Conservation (phyloP, 2,113 vertebrate species). For the Paedocypris sp. region DNA sequence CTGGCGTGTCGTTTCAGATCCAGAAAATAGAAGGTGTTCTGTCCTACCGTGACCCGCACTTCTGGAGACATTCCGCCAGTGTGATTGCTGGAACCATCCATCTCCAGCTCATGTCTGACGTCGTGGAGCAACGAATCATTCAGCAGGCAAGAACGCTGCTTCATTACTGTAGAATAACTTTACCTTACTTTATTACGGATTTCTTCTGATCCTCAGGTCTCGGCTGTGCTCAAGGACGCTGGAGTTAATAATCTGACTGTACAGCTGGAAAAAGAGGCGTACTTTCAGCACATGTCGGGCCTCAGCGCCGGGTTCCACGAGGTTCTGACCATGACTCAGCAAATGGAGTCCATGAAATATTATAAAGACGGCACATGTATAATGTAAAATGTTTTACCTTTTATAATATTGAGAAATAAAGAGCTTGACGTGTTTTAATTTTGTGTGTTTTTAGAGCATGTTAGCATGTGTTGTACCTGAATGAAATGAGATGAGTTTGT, state of each 20-base stretch:
- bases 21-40: constrained; percentile 92
- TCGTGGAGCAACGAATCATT: constrained; percentile 86
- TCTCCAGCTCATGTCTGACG: constrained; percentile 85
- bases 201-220: constrained; percentile 79
- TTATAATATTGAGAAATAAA: constrained; percentile 25
- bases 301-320: constrained; percentile 92
- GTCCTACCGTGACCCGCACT: constrained; percentile 91
- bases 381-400: constrained; percentile 66
- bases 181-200: no score
- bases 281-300: constrained; percentile 97
- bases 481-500: neutral
- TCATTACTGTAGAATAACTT: no score
- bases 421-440: neutral
- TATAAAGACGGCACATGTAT: constrained; percentile 89
- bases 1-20: constrained; percentile 57
- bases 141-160: constrained; percentile 72
- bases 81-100: constrained; percentile 90
- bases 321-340: constrained; percentile 87
- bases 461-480: no score
- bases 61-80: constrained; percentile 93
- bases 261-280: constrained; percentile 97
- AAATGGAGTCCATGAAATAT: constrained; percentile 87
- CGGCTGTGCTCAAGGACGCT: constrained; percentile 82
- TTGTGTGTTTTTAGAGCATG: neutral
- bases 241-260: constrained; percentile 91